Base-by-base conservation (phyloP, 1,140 invertebrate species). In the Procambarus virginalis region DNA sequence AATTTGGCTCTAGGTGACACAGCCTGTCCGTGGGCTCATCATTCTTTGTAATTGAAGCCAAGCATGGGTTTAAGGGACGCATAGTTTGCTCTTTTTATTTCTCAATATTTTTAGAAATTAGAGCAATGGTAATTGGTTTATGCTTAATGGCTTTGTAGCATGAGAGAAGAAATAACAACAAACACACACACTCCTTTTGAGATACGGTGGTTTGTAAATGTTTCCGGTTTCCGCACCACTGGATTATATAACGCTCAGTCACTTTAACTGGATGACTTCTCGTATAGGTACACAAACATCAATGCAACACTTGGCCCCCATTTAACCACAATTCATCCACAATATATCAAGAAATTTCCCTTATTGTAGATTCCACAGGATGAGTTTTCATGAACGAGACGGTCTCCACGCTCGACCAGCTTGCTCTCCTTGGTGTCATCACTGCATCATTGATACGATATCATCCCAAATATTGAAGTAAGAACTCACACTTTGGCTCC, bases 371-470 rank as follows among this genome's bases (percentile, higher is more conserved):
- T 85, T 85, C 82, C 82, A 75, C 17, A 73, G 82, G 20, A 46
- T 49, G 60, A 75, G 4, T 75, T 60, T 20, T 10, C 46, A 34
- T 2, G 1, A 22, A 49, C 17, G 1, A 14, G 79, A 20, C 79
- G 14, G 46, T 85, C 55, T 76, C 70, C 55, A 48, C 3, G 83
- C 70, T 73, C 83, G 70, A 85, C 83, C 83, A 73, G 55, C 60
- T 55, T 55, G 70, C 83, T 73, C 83, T 64, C 70, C 64, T 55
- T 12, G 83, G 20, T 85, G 83, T 85, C 83, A 85, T 85, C 83
- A 85, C 83, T 85, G 83, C 83, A 85, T 85, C 83, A 85, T 85
- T 85, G 83, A 85, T 85, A 85, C 49, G 64, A 84, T 68, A 73
- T 85, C 68, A 85, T 85, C 70, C 83, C 68, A 85, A 46, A 85